Conservation (phyloP, 1,140 invertebrate genomes). For the Hypothenemus hampei region DNA sequence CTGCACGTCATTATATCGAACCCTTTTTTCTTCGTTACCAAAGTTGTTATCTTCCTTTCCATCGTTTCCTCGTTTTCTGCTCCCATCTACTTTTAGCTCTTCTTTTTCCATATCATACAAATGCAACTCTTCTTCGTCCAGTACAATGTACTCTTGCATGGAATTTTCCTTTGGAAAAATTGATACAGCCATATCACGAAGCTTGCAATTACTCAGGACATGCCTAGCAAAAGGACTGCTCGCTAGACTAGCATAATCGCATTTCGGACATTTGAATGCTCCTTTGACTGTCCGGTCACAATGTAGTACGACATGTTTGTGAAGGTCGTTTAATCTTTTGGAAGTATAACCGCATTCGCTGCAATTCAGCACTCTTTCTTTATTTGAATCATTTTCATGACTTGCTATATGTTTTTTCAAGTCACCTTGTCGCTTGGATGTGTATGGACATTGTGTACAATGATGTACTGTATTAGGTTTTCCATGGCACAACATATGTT, state of each 20-base stretch:
- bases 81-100: no score
- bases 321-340: constrained; percentile 27
- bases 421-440: constrained; percentile 7
- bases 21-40: neutral
- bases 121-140: neutral
- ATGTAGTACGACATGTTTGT: constrained; percentile 29
- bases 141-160: neutral
- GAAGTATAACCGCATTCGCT: constrained; percentile 29
- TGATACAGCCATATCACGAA: neutral
- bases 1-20: neutral
- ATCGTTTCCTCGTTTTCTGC: no score
- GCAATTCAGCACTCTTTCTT: constrained; percentile 19
- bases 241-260: constrained; percentile 12
- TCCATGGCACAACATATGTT: constrained; percentile 25
- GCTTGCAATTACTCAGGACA: constrained; percentile 10
- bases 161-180: neutral
- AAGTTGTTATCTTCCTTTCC: no score
- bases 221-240: constrained; percentile 11
- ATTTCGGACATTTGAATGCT: constrained; percentile 28
- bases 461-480: constrained; percentile 5
- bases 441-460: constrained; percentile 19
- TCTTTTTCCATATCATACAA: no score
- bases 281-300: constrained; percentile 18
- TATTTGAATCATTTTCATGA: neutral
- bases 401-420: constrained; percentile 16